A percentile compares a stretch with the other conserved stretches of the same genome.
Conservation (phyloP, 1,140 invertebrate species). For the Adoxophyes honmai region DNA sequence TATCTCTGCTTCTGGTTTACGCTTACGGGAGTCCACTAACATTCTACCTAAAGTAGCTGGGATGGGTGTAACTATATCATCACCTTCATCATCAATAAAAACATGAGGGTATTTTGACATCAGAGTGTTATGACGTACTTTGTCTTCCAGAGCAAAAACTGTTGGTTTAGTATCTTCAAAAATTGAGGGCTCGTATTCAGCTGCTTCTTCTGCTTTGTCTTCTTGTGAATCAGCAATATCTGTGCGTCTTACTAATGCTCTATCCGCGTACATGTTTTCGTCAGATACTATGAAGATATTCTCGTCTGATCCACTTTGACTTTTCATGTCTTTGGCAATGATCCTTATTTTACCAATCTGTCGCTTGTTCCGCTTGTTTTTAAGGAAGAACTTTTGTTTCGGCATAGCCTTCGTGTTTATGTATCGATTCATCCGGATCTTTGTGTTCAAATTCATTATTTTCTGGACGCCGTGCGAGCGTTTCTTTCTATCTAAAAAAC, state of each 20-base stretch:
- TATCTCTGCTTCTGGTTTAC: no score
- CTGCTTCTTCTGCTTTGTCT: constrained; percentile 21
- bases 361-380: neutral
- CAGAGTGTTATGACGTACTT: constrained; percentile 29
- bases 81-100: constrained; percentile 41
- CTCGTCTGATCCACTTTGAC: constrained; percentile 28
- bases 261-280: constrained; percentile 45
- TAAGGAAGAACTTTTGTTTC: constrained; percentile 24
- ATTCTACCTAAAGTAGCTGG: no score
- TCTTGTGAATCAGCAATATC: constrained; percentile 22
- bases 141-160: neutral
- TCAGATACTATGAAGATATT: constrained; percentile 40
- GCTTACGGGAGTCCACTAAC: no score
- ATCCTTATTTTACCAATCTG: constrained; percentile 41
- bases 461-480: constrained; percentile 37
- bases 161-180: constrained; percentile 27
- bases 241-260: constrained; percentile 34
- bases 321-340: constrained; percentile 36
- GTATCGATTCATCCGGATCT: constrained; percentile 46
- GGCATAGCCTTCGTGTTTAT: constrained; percentile 49
- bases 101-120: constrained; percentile 67
- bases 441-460: constrained; percentile 46
- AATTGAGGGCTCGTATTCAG: constrained; percentile 27
- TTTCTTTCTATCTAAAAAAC: constrained; percentile 38
- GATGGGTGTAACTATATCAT: neutral